Evolutionary conservation across 2,888 invertebrate species (phyloP), one percentile per base, ranked within the genome.

Genomic region (Ypsolopha sequella): DNA sequence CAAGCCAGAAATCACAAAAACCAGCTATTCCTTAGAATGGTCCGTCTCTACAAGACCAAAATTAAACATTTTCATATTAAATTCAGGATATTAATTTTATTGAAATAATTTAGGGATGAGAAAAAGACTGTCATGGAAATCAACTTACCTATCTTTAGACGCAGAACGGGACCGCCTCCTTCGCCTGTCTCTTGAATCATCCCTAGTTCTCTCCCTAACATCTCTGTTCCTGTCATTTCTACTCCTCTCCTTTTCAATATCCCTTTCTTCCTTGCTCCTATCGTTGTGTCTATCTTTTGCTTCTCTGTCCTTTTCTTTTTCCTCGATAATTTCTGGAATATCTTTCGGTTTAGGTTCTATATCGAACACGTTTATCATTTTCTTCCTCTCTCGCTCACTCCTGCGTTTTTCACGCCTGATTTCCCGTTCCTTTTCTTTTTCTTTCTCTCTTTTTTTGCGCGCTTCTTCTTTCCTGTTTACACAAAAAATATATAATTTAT

Each of bases 151-250:
- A 1, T 63, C 57, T 43, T 61, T 70, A 43, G 66, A 62, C 7
- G 62, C 58, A 0, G 81, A 76, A 36, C 70, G 70, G 13, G 73
- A 75, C 43, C 66, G 68, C 49, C 69, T 65, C 58, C 50, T 52
- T 7, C 11, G 33, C 36, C 24, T 50, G 6, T 54, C 52, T 11
- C 46, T 48, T 39, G 36, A 43, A 24, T 47, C 51, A 1, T 53
- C 52, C 3, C 53, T 52, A 8, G 53, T 57, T 13, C 44, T 45
- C 10, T 53, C 54, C 24, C 54, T 49, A 3, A 24, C 24, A 8
- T 54, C 58, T 13, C 44, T 45, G 11, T 53, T 54, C 24, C 54
- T 49, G 6, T 44, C 41, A 14, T 43, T 48, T 33, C 34, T 33
- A 6, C 49, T 52, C 34, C 54, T 51, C 46, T 51, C 48, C 48